These are phyloP conservation scores for Clarias laeviceps DNA, from an alignment of 2,797 vertebrate genomes.

Conservation along the genomic window DNA sequence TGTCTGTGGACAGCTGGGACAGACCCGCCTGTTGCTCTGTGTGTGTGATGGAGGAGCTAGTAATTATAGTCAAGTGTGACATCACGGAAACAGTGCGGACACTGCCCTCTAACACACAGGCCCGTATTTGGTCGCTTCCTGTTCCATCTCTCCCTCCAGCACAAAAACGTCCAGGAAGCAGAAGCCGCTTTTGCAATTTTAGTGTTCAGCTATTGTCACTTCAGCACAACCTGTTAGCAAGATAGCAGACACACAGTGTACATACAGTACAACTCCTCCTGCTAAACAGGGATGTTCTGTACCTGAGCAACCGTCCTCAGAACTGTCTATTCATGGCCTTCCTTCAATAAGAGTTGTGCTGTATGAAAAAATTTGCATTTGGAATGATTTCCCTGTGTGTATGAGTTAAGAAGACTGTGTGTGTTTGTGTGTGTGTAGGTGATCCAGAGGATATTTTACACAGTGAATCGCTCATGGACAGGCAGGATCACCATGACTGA, in stretches of 20 bases:
- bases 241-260: neutral
- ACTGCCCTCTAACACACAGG: constrained; percentile 52
- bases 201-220: constrained; percentile 6
- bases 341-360: neutral
- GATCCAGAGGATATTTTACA: constrained; percentile 98
- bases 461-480: constrained; percentile 97
- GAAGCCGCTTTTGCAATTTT: constrained; percentile 1
- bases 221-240: neutral
- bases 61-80: constrained; percentile 61
- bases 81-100: constrained; percentile 72
- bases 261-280: neutral
- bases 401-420: neutral
- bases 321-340: neutral
- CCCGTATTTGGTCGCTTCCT: constrained; percentile 76
- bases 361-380: neutral
- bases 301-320: neutral
- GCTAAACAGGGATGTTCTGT: neutral
- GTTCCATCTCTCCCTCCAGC: constrained; percentile 21
- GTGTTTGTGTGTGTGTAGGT: constrained; percentile 74
- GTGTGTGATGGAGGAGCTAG: constrained; percentile 38
- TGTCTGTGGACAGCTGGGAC: constrained; percentile 59
- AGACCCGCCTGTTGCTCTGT: constrained; percentile 8
- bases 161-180: constrained; percentile 59
- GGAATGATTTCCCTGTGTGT: neutral
- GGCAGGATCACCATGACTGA: constrained; percentile 92